Evolutionary conservation across 2,113 vertebrate genomes (phyloP), one percentile per base, ranked within the genome.

Genomic region (Silurus meridionalis): DNA sequence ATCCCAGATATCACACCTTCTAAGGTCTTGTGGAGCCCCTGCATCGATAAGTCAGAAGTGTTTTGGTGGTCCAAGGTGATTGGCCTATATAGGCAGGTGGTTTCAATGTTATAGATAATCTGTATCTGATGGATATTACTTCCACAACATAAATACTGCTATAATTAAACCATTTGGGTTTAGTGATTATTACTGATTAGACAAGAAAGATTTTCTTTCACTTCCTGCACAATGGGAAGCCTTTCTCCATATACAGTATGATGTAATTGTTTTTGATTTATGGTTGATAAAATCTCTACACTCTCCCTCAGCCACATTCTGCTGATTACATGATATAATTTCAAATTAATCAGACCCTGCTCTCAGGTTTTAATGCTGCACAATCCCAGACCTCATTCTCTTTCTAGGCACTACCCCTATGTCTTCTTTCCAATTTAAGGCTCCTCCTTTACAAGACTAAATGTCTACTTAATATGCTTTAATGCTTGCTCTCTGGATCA

Each of bases 391-490:
- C 89, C 91, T 90, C 88, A 86, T 88, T 90, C 81, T 90, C 91
- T 94, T 94, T 86, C 91, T 89, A 95, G 94, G 94, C 94, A 93
- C 92, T 92, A 91, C 90, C 79, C 91, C 92, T 85, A 90, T 91
- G 91, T 93, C 93, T 91, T 93, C 91, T 92, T 93, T 93, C 93
- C 92, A 94, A 94, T 94, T 93, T 94, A 93, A 90, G 93, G 93
- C 91, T 92, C 92, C 91, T 92, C 90, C 94, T 93, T 94, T 94
- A 94, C 94, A 94, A 94, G 94, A 94, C 93, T 94, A 95, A 95
- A 95, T 93, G 95, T 95, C 94, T 95, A 94, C 94, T 95, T 95
- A 95, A 95, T 95, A 95, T 95, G 94, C 94, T 95, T 95, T 95
- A 95, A 95, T 95, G 94, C 93, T 90, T 95, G 94, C 94, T 94